A percentile compares a stretch with the other conserved stretches of the same genome.
Evolutionary conservation across 2,797 vertebrate species (phyloP).

Genomic region (Sarcophilus harrisii): DNA sequence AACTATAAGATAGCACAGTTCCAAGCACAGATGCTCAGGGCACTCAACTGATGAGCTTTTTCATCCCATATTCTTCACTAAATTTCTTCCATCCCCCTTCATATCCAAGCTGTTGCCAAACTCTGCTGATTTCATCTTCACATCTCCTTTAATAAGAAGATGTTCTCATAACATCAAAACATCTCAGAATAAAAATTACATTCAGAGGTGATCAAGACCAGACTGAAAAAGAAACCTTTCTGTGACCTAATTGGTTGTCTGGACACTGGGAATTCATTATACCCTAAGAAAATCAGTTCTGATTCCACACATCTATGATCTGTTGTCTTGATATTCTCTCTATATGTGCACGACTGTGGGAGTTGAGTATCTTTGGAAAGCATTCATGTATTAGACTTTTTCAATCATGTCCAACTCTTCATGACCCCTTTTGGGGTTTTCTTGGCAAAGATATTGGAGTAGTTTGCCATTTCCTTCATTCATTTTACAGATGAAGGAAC

Average conservation of each 20-base stretch:
- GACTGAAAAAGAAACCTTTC: neutral
- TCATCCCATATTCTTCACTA: neutral
- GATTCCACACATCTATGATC: neutral
- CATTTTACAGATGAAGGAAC: neutral
- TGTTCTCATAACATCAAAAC: neutral
- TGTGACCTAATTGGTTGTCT: neutral
- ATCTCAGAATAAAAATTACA: neutral
- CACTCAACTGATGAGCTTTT: neutral
- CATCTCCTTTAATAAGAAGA: neutral
- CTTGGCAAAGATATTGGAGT: neutral
- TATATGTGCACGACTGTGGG: neutral
- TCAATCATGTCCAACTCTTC: neutral
- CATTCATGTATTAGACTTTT: neutral
- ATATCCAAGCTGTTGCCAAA: neutral
- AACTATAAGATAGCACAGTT: neutral
- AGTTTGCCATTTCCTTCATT: neutral
- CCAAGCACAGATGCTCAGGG: too few relatives aligned
- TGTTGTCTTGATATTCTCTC: neutral
- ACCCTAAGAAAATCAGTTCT: neutral
- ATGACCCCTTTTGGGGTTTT: neutral
- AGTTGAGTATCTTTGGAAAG: neutral
- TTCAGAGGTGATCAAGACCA: neutral
- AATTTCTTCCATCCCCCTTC: neutral
- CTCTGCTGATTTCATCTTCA: neutral
- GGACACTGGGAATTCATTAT: neutral